A percentile compares a stretch with the other conserved stretches of the same genome.
Evolutionary conservation across 2,888 invertebrate genomes (phyloP).

Genomic region (Cecidostiba fungosa): DNA sequence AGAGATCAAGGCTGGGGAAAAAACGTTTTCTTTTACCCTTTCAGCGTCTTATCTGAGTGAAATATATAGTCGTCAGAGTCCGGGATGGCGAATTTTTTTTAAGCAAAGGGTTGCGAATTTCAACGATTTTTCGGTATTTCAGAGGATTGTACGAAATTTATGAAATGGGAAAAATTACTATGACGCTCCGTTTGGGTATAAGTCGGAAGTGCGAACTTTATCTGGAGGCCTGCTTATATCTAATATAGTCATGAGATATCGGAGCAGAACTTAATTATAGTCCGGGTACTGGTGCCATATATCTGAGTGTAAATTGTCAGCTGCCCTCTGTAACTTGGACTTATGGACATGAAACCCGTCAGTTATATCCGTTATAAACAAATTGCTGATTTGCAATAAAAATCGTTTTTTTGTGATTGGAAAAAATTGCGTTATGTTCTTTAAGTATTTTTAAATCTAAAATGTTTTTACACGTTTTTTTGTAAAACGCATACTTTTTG

Average conservation of each 20-base stretch:
- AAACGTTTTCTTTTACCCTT: neutral
- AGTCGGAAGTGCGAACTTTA: neutral
- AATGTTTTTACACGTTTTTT: too few species aligned
- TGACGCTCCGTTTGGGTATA: neutral
- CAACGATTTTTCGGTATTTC: neutral
- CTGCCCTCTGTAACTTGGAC: too few species aligned
- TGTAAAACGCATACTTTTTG: too few species aligned
- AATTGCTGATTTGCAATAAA: too few species aligned
- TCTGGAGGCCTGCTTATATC: neutral
- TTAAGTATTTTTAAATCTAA: too few species aligned
- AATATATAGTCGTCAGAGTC: neutral
- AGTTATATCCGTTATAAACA: too few species aligned
- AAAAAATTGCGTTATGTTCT: too few species aligned
- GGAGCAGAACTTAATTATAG: neutral
- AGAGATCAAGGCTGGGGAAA: neutral
- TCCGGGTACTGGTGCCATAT: too few species aligned
- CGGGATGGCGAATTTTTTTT: neutral
- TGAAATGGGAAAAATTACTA: neutral
- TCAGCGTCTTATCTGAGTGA: neutral
- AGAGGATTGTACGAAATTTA: neutral
- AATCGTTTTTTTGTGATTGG: too few species aligned
- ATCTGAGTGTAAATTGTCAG: too few species aligned
- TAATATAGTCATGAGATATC: neutral
- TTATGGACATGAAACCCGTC: too few species aligned
- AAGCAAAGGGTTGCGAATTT: neutral